Percentiles rank a stretch among this genome's conserved stretches.
phyloP scores from a whole-genome alignment of 2,797 vertebrate genomes.

The Peromyscus nudipes region DNA sequence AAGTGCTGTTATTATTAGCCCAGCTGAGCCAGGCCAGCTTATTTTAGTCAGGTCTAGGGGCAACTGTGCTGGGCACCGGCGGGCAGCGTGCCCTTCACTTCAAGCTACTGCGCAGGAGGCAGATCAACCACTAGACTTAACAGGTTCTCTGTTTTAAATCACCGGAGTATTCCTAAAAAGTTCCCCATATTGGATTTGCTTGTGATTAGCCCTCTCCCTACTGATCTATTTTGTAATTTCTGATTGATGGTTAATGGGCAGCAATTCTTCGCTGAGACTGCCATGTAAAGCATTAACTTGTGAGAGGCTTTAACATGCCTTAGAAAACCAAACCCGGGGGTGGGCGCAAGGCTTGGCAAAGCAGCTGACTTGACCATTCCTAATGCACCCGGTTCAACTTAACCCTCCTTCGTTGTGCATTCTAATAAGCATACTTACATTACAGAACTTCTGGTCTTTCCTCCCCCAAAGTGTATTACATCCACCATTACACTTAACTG shows the following conservation, averaged over 20 bases:
- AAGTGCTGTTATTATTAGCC: conserved; percentile 77
- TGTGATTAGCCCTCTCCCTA: conserved; percentile 25
- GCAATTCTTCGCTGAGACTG: background rate
- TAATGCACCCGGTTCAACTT: conserved; percentile 15
- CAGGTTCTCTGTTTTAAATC: conserved; percentile 68
- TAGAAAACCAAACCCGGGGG: conserved; percentile 15
- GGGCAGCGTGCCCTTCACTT: conserved; percentile 41
- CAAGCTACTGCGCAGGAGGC: conserved; percentile 39
- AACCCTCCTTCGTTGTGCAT: conserved; percentile 36
- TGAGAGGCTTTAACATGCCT: conserved; percentile 43
- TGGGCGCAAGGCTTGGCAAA: conserved; percentile 7
- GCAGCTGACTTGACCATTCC: conserved; percentile 13
- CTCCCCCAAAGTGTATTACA: background rate
- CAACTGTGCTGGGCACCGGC: conserved; percentile 49
- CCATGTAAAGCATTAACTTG: conserved; percentile 45
- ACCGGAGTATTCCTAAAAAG: conserved; percentile 73
- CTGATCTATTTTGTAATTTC: conserved; percentile 65
- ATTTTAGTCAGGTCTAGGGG: conserved; percentile 80
- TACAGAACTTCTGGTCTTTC: background rate
- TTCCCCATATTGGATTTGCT: background rate
- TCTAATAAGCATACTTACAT: background rate
- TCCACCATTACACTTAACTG: background rate
- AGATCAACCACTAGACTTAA: conserved; percentile 56
- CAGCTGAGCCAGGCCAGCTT: conserved; percentile 73
- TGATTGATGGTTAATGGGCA: conserved; percentile 72